These are phyloP conservation scores for Zaprionus bogoriensis DNA, from an alignment of 2,888 invertebrate genomes.

Conservation along the genomic window DNA sequence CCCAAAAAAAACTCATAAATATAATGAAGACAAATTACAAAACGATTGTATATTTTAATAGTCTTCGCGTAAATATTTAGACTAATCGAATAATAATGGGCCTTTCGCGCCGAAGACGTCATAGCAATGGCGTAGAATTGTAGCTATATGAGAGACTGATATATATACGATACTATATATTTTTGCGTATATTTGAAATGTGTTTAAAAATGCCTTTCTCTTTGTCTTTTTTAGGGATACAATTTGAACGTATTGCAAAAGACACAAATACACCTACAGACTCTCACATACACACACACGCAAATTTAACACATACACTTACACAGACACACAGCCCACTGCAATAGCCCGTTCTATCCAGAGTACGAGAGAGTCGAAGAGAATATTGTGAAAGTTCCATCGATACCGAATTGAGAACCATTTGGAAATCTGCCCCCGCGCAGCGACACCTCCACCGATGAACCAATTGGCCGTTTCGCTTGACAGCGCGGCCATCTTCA, in stretches of 20 bases:
- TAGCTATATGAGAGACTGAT: neutral
- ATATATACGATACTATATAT: neutral
- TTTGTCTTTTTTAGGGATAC: constrained; percentile 50
- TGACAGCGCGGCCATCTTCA: constrained; percentile 78
- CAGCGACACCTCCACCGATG: constrained; percentile 78
- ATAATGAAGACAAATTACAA: constrained; percentile 35
- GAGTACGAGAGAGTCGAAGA: neutral
- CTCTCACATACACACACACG: neutral
- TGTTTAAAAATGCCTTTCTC: neutral
- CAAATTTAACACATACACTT: neutral
- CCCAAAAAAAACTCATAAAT: constrained; percentile 1
- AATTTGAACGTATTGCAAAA: constrained; percentile 40
- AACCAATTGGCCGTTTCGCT: constrained; percentile 80
- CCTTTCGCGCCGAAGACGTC: constrained; percentile 43
- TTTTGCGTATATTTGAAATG: constrained; percentile 1
- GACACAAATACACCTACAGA: constrained; percentile 13
- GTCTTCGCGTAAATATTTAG: constrained; percentile 58
- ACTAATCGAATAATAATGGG: constrained; percentile 30
- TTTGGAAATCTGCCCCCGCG: constrained; percentile 50
- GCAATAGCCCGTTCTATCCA: neutral
- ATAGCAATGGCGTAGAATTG: constrained; percentile 14
- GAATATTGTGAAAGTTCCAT: neutral
- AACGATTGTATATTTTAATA: constrained; percentile 55
- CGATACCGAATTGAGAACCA: constrained; percentile 30
- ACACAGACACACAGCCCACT: neutral